Conservation (phyloP, 2,113 vertebrate genomes). For the Cyprinus carpio region DNA sequence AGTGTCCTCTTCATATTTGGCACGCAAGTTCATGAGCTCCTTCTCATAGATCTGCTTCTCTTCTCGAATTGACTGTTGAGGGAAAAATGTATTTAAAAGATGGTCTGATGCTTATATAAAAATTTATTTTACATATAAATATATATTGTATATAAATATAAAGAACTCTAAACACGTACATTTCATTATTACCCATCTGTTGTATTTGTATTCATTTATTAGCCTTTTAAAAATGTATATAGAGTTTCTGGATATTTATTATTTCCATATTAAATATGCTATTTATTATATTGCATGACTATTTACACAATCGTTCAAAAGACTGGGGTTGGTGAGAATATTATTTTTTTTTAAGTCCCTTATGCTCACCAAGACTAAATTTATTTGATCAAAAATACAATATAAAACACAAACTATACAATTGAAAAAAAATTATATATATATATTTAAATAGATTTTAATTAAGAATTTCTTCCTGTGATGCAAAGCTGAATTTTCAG, state of each 20-base stretch:
- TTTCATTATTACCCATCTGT: not conserved
- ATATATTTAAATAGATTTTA: too few relatives aligned
- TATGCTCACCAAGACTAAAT: too few relatives aligned
- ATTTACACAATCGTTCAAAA: not conserved
- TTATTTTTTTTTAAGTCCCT: too few relatives aligned
- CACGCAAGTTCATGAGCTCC: conserved; percentile 82
- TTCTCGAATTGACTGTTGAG: conserved; percentile 85
- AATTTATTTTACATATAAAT: not conserved
- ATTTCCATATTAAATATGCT: not conserved
- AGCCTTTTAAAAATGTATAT: not conserved
- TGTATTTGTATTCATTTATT: not conserved
- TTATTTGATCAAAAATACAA: too few relatives aligned
- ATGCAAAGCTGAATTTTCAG: too few relatives aligned
- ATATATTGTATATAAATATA: not conserved
- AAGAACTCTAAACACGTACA: not conserved
- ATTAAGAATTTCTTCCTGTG: too few relatives aligned
- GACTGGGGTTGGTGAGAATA: not conserved
- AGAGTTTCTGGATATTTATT: not conserved
- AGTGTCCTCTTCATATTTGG: conserved; percentile 86
- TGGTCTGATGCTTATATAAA: not conserved
- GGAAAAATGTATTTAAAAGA: not conserved
- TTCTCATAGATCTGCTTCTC: conserved; percentile 89
- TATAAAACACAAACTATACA: too few relatives aligned
- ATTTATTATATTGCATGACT: not conserved
- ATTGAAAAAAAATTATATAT: too few relatives aligned